Base-by-base conservation (phyloP, 1,140 invertebrate genomes). In the Gryllus bimaculatus region DNA sequence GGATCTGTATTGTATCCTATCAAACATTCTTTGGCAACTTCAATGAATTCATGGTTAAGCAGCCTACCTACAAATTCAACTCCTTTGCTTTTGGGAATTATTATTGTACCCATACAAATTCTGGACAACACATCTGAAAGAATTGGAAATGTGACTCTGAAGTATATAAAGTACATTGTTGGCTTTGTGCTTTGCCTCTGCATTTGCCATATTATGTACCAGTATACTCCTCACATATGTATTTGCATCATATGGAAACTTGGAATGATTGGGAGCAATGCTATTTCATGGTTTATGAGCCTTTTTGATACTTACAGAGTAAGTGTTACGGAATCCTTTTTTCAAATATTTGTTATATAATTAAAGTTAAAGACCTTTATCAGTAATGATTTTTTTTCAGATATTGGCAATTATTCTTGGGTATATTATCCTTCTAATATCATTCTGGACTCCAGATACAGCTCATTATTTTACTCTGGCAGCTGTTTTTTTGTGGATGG, bases 1-100 rank as follows among this genome's bases (percentile, higher is more conserved):
- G 96, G 96, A 15, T 95, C 94, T 10, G 92, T 96, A 54, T 87
- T 98, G 47, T 94, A 96, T 85, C 96, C 96, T 0, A 93, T 97
- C 82, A 98, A 98, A 84, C 88, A 91, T 79, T 91, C 90, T 48
- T 83, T 96, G 15, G 90, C 92, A 8, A 89, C 89, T 26, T 88
- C 88, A 81, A 88, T 94, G 75, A 89, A 91, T 80, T 88, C 87
- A 80, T 97, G 95, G 95, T 91, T 93, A 81, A 85, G 88, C 81
- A 86, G 86, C 80, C 84, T 91, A 8, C 89, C 92, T 80, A 86
- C 86, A 75, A 89, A 89, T 0, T 85, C 89, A 73, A 89, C 88
- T 47, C 91, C 91, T 49, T 85, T 93, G 49, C 80, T 91, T 48
- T 84, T 96, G 48, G 93, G 93, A 13, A 81, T 95, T n/a, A 84